Base-by-base conservation (phyloP, 2,888 invertebrate species). In the Acleris emargana region DNA sequence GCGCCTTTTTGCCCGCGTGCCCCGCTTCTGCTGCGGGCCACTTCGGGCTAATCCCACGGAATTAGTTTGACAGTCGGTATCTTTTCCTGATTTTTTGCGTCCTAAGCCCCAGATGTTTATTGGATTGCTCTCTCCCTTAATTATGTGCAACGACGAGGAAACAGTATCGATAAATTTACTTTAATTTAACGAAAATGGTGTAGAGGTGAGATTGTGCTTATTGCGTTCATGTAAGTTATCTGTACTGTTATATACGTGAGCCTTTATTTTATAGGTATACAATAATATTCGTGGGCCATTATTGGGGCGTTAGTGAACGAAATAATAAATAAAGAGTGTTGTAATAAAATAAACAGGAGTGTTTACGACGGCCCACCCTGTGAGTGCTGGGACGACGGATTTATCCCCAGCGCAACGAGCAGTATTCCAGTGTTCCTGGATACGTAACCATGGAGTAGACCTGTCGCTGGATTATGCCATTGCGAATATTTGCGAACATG, bases 31-130 rank as follows among this genome's bases (percentile, higher is more conserved):
- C 58, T 69, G 64, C 68, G 62, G 57, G 62, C 55, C 60, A 70
- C 67, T 69, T 73, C 69, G 69, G 71, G 76, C 81, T 87, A 86
- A 90, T 87, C 87, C 87, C 80, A 73, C 75, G 78, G 89, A 85
- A 87, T 91, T 89, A 90, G 82, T 86, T 87, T 87, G 91, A 89
- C 91, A 90, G 86, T 72, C 80, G 86, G 87, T 81, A 88, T 86
- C 87, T 86, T 82, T 86, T 84, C 86, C 88, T 71, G 77, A 84
- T 82, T 91, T 91, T 91, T 91, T 89, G 86, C 79, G 73, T 69
- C 72, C 72, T 71, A 76, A 82, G 78, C 78, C 77, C 84, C 91
- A 91, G 85, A 90, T 91, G 91, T 87, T 84, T 86, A 87, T 87
- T 83, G 78, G 68, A 73, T 75, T 80, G 74, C 77, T 73, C 75